These are phyloP conservation scores for Lottia scabra DNA, from an alignment of 2,888 invertebrate species.

Conservation along the genomic window DNA sequence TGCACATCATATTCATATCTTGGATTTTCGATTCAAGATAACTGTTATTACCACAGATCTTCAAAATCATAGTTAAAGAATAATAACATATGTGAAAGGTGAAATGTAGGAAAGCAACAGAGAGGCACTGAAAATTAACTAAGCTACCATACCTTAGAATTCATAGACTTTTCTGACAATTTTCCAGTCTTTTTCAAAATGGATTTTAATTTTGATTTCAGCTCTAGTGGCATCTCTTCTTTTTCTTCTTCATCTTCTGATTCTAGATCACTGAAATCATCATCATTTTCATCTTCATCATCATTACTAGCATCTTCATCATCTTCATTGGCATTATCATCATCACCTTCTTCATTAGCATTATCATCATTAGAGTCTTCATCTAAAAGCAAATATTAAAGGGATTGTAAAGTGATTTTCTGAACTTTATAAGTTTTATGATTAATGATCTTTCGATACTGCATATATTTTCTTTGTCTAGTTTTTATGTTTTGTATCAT, in stretches of 20 bases:
- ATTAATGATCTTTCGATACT: no score
- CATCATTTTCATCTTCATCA: conserved; percentile 23
- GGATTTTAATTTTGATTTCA: conserved; percentile 15
- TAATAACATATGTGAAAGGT: no score
- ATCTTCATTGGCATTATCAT: conserved; percentile 29
- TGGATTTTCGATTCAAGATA: no score
- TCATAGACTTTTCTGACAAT: not conserved
- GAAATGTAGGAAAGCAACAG: no score
- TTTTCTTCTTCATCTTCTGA: conserved; percentile 64
- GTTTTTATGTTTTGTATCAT: no score
- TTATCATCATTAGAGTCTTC: conserved; percentile 21
- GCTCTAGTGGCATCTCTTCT: conserved; percentile 38
- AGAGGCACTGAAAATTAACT: not conserved
- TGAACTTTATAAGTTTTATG: no score
- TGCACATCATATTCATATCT: no score
- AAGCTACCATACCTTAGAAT: not conserved
- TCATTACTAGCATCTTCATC: conserved; percentile 31
- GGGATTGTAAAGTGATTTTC: no score
- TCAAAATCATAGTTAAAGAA: no score
- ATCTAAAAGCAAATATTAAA: no score
- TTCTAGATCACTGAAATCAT: conserved; percentile 37
- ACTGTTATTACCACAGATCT: no score
- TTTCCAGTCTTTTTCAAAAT: conserved; percentile 30
- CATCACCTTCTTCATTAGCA: conserved; percentile 28
- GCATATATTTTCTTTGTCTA: no score